These are phyloP conservation scores for Stomorhina lunata DNA, from an alignment of 2,888 invertebrate genomes.

Conservation along the genomic window DNA sequence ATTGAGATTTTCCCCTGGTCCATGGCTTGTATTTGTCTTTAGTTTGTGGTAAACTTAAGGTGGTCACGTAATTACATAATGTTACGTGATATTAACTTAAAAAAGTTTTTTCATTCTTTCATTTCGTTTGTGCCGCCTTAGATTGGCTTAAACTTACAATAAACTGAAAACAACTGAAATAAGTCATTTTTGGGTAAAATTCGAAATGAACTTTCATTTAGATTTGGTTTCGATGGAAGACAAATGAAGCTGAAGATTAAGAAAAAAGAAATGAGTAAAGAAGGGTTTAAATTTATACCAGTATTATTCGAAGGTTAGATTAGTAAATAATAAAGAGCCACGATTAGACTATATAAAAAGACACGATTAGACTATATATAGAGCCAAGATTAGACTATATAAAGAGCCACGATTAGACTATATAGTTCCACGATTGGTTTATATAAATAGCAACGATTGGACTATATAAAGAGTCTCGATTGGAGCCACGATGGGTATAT, in stretches of 20 bases:
- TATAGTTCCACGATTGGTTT: too few relatives aligned
- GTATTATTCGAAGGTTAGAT: background rate
- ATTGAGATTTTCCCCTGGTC: slow-evolving; percentile 3
- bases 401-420: too few relatives aligned
- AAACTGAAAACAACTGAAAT: slow-evolving; percentile 15
- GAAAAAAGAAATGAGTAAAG: background rate
- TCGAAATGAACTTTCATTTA: slow-evolving; percentile 1
- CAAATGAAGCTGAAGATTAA: background rate
- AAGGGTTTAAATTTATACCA: too few relatives aligned
- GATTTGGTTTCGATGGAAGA: background rate
- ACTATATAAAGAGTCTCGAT: too few relatives aligned
- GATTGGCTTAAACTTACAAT: background rate
- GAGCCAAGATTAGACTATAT: too few relatives aligned
- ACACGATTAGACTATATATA: too few relatives aligned
- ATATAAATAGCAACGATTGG: too few relatives aligned
- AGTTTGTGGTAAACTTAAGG: slow-evolving; percentile 48
- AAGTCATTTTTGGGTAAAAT: slow-evolving; percentile 19
- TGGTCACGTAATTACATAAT: slow-evolving; percentile 69
- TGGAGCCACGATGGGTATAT: too few relatives aligned
- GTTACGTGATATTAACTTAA: slow-evolving; percentile 68
- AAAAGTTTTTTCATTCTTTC: background rate
- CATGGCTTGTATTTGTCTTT: background rate
- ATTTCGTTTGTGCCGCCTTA: background rate
- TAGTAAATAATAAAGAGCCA: background rate
- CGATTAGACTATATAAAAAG: too few relatives aligned